These are phyloP conservation scores for Thunnus thynnus DNA, from an alignment of 2,113 vertebrate species.

Conservation along the genomic window DNA sequence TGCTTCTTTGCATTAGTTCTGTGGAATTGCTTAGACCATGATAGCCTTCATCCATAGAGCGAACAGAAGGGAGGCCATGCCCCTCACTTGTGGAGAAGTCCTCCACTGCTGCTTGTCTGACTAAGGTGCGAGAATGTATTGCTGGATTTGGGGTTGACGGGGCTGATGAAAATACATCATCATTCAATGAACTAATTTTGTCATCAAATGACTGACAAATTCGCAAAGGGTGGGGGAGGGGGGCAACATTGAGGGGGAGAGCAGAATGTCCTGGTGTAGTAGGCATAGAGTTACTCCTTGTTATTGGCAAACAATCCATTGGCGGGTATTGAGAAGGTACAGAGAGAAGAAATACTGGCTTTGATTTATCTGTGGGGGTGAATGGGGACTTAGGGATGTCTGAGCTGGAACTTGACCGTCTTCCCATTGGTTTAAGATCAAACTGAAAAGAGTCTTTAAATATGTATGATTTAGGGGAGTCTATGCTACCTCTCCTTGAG, in stretches of 20 bases:
- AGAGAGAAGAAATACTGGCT: slow-evolving; percentile 96
- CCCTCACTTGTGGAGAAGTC: slow-evolving; percentile 90
- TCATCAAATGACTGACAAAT: slow-evolving; percentile 98
- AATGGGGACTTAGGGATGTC: slow-evolving; percentile 99
- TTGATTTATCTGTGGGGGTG: slow-evolving; percentile 97
- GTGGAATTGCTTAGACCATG: slow-evolving; percentile 81
- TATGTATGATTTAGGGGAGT: slow-evolving; percentile 98
- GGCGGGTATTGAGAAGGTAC: slow-evolving; percentile 90
- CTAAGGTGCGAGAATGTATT: slow-evolving; percentile 91
- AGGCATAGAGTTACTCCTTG: slow-evolving; percentile 98
- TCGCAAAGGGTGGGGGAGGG: slow-evolving; percentile 90
- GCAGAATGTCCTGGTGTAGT: slow-evolving; percentile 93
- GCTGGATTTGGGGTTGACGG: slow-evolving; percentile 90
- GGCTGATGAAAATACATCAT: slow-evolving; percentile 94
- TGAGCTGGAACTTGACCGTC: slow-evolving; percentile 97
- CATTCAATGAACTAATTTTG: slow-evolving; percentile 91
- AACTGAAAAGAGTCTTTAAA: slow-evolving; percentile 99
- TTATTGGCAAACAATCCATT: slow-evolving; percentile 97
- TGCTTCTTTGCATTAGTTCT: slow-evolving; percentile 88
- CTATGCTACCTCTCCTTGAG: slow-evolving; percentile 96
- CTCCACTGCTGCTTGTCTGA: slow-evolving; percentile 94
- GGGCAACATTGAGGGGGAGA: slow-evolving; percentile 88
- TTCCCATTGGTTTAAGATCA: slow-evolving; percentile 95
- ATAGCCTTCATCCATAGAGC: slow-evolving; percentile 90
- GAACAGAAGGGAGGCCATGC: slow-evolving; percentile 84